Base-by-base conservation (phyloP, 2,113 vertebrate species). In the Colius striatus region DNA sequence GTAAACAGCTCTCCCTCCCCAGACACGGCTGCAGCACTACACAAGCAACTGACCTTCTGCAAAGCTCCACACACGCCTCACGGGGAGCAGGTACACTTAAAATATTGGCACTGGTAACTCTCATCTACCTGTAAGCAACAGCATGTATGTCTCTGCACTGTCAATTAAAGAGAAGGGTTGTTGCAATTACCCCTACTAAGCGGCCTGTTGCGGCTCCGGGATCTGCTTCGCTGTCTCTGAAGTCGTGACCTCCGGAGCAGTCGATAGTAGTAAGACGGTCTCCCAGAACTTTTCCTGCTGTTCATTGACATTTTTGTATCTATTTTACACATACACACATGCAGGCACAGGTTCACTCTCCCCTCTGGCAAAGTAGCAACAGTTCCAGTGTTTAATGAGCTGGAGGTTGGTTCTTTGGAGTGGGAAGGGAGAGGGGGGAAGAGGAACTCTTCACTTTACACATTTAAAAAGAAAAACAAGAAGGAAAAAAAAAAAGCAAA, bases 251-350 rank as follows among this genome's bases (percentile, higher is more conserved):
- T 98, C 97, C 99, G 98, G 95, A 99, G 97, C 96, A 99, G 98
- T 96, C 99, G 98, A 96, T 99, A 99, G 98, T 99, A 99, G 98
- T 99, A 99, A 3, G 99, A 98, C 48, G 98, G 98, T 98, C 99
- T 98, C 92, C 98, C 99, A 84, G 98, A 98, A 94, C 98, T 99
- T 98, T 99, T 99, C 97, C 99, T 98, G 92, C 97, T 97, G 95
- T 98, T 98, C 94, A 99, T 98, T 73, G 99, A 99, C 99, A 99
- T 99, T 97, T 93, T 94, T 43, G 75, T 53, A 26, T 94, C 90
- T 96, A 70, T 93, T 95, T 97, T 95, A 94, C 92, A 96, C 95
- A 93, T 4, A n/a, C 48, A 17, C 88, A 54, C 94, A 82, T 89
- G 94, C 95, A 96, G 93, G 66, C 89, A 73, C 95, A 54, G 91